A percentile compares a stretch with the other conserved stretches of the same genome.
Evolutionary conservation across 2,113 vertebrate species (phyloP).

Genomic region (Psephotus haematonotus): DNA sequence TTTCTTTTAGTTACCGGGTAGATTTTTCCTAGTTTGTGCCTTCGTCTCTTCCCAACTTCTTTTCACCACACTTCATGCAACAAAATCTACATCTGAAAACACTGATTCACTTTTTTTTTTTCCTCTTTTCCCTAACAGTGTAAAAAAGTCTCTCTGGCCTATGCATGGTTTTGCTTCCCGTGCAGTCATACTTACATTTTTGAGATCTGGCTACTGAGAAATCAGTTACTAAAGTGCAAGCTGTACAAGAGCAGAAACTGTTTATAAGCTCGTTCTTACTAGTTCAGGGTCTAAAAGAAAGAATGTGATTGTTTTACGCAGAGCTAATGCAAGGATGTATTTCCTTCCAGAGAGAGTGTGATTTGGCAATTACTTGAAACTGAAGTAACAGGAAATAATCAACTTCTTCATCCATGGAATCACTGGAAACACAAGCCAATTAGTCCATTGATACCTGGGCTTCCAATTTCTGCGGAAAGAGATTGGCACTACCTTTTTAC

Average conservation of each 20-base stretch:
- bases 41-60: slow-evolving; percentile 29
- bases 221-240: slow-evolving; percentile 64
- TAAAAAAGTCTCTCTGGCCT: slow-evolving; percentile 11
- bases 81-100: slow-evolving; percentile 57
- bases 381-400: neutral
- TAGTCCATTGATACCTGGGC: neutral
- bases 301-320: slow-evolving; percentile 42
- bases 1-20: neutral
- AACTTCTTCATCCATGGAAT: neutral
- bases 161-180: slow-evolving; percentile 59
- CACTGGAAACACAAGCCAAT: neutral
- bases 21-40: slow-evolving; percentile 7
- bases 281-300: slow-evolving; percentile 32
- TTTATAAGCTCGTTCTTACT: neutral
- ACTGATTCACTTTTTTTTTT: neutral
- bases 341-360: neutral
- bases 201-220: slow-evolving; percentile 73
- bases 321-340: neutral
- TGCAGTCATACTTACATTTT: slow-evolving; percentile 47
- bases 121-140: neutral
- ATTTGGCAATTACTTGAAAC: neutral
- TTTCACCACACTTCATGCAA: slow-evolving; percentile 54
- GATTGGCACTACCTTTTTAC: neutral
- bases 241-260: neutral
- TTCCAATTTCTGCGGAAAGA: neutral